These are phyloP conservation scores for Hyperoodon ampullatus DNA, from an alignment of 2,113 vertebrate species.

Conservation along the genomic window DNA sequence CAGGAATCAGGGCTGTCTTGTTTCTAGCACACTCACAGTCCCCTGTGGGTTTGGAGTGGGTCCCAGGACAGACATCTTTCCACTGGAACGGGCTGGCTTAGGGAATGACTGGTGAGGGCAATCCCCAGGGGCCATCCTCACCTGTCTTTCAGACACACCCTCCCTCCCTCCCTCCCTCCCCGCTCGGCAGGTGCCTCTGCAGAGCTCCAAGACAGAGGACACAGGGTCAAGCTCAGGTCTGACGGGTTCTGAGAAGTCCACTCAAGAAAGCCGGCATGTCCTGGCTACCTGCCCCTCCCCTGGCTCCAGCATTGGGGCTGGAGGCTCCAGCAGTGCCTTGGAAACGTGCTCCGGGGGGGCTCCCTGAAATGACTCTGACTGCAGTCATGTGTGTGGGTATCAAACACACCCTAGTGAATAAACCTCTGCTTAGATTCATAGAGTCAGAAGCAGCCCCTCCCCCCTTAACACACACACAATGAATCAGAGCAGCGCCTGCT, in stretches of 20 bases:
- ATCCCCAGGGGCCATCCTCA: neutral
- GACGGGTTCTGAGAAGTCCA: neutral
- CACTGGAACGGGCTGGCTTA: neutral
- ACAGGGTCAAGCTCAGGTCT: neutral
- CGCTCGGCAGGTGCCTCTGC: neutral
- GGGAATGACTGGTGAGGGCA: neutral
- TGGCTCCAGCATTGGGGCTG: accelerated
- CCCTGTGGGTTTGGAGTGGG: neutral
- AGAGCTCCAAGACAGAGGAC: neutral
- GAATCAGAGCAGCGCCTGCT: neutral
- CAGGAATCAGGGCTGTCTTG: neutral
- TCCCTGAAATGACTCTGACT: neutral
- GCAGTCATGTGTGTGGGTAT: neutral
- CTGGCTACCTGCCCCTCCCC: neutral
- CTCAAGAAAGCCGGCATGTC: neutral
- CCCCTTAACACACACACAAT: neutral
- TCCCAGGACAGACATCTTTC: neutral
- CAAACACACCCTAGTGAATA: neutral
- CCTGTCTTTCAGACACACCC: neutral
- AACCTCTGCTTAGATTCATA: neutral
- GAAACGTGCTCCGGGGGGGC: neutral
- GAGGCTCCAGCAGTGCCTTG: neutral
- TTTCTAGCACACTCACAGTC: neutral
- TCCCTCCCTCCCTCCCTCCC: neutral
- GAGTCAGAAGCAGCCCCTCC: neutral